Percentiles rank a stretch among this genome's conserved stretches.
These are phyloP conservation scores for Lepus townsendii DNA, from an alignment of 2,797 vertebrate genomes.

Conservation along the genomic window DNA sequence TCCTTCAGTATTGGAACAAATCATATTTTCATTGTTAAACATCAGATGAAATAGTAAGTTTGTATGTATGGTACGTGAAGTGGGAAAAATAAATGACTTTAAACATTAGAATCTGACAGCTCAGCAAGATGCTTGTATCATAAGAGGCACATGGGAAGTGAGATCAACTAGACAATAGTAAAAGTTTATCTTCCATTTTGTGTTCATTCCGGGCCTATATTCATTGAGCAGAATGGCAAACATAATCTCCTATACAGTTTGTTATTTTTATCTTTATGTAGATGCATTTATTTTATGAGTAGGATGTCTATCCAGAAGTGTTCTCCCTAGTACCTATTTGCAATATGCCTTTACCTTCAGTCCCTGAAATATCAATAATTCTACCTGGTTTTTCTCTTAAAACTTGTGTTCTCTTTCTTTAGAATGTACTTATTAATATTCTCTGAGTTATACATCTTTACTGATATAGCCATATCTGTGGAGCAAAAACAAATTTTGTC, in stretches of 20 bases:
- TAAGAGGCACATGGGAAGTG: background rate
- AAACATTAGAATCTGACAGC: slow-evolving; percentile 46
- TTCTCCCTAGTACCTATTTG: background rate
- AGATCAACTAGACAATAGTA: background rate
- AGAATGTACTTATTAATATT: slow-evolving; percentile 37
- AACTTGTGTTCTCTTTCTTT: slow-evolving; percentile 48
- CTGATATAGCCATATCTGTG: background rate
- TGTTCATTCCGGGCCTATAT: background rate
- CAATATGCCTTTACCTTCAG: slow-evolving; percentile 25
- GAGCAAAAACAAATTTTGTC: slow-evolving; percentile 53
- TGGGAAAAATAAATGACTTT: slow-evolving; percentile 44
- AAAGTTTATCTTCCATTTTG: slow-evolving; percentile 1
- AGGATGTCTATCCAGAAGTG: background rate
- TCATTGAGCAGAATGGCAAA: slow-evolving; percentile 9
- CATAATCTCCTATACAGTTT: background rate
- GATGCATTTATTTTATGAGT: background rate
- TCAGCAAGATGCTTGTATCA: slow-evolving; percentile 23
- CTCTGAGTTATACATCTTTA: slow-evolving; percentile 43
- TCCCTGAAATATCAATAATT: slow-evolving; percentile 7
- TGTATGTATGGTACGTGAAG: slow-evolving; percentile 32
- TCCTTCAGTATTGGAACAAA: slow-evolving; percentile 43
- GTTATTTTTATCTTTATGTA: background rate
- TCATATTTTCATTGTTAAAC: slow-evolving; percentile 60
- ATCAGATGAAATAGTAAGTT: slow-evolving; percentile 55
- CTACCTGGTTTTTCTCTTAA: background rate